Base-by-base conservation (phyloP, 2,113 vertebrate genomes). In the Apteryx owenii region DNA sequence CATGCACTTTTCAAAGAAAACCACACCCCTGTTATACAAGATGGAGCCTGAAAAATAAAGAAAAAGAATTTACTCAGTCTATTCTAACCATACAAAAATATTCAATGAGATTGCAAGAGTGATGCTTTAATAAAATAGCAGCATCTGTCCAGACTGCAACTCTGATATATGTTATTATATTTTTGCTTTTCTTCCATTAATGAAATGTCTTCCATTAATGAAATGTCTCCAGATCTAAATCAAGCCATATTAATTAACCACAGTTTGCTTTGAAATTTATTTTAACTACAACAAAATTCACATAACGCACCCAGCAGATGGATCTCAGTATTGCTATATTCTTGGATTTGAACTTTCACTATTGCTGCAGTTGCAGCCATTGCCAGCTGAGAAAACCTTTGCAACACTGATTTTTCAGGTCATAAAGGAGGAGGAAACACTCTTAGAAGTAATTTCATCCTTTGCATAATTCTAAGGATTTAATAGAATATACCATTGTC, bases 401-500 rank as follows among this genome's bases (percentile, higher is more conserved):
- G 19, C 84, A 95, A 54, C 21, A 23, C 23, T 54, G 33, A 84
- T 83, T 61, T 91, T 72, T 38, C 51, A 81, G 1, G 46, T 38
- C 40, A 5, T 61, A 78, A 46, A 88, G n/a, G 28, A 88, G 81
- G 16, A 93, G 48, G 2, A 92, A 81, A 92, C 61, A 81, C 79
- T 12, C 19, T 88, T 64, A 81, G 22, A 22, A 93, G 51, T 71
- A 77, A 91, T 88, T 83, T 93, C 72, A 90, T 18, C 31, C 60
- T 85, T 56, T 69, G n/a, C 0, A 0, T 72, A 93, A 94, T 56
- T 88, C 38, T 84, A 86, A 95, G 33, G 85, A 88, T 21, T 84
- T 75, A 86, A 31, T 84, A 84, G 69, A 95, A 85, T 75, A 42
- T 29, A 72, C 44, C 72, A 91, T 65, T 95, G 93, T 97, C 75